Evolutionary conservation across 1,140 invertebrate genomes (phyloP).

Genomic region (Anadara kagoshimensis): DNA sequence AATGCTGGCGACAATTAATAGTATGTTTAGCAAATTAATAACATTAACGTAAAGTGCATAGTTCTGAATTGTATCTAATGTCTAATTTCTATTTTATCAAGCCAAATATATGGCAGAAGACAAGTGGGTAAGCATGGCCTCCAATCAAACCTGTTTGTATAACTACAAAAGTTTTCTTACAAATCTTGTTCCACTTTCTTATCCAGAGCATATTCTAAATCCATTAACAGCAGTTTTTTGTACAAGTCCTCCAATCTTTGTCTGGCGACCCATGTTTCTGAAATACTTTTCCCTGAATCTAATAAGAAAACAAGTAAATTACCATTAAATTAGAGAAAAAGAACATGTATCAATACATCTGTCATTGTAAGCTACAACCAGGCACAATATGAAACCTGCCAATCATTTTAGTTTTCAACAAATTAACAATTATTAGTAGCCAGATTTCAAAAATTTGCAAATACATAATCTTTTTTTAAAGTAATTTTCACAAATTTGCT

Average conservation of each 20-base stretch:
- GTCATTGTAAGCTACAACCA: too few species aligned
- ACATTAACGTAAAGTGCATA: too few species aligned
- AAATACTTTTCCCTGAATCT: slow-evolving; percentile 58
- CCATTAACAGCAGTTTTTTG: slow-evolving; percentile 85
- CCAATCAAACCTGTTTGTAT: too few species aligned
- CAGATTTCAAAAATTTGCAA: too few species aligned
- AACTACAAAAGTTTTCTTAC: slow-evolving; percentile 55
- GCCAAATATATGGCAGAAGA: too few species aligned
- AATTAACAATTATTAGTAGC: background rate
- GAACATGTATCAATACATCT: too few species aligned
- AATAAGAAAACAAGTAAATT: background rate
- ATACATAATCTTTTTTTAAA: background rate
- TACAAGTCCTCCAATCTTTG: slow-evolving; percentile 82
- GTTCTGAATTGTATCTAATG: too few species aligned
- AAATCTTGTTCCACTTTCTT: slow-evolving; percentile 92
- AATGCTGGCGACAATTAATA: too few species aligned
- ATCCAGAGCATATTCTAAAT: slow-evolving; percentile 90
- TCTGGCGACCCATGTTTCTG: slow-evolving; percentile 69
- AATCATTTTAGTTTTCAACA: background rate
- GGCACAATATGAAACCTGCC: too few species aligned
- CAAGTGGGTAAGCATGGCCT: too few species aligned
- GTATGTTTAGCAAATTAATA: too few species aligned
- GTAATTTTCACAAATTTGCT: background rate
- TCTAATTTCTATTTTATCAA: too few species aligned
- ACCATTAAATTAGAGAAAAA: background rate